Percentiles rank a stretch among this genome's conserved stretches.
These are phyloP conservation scores for Carettochelys insculpta DNA, from an alignment of 2,113 vertebrate genomes.

Conservation along the genomic window DNA sequence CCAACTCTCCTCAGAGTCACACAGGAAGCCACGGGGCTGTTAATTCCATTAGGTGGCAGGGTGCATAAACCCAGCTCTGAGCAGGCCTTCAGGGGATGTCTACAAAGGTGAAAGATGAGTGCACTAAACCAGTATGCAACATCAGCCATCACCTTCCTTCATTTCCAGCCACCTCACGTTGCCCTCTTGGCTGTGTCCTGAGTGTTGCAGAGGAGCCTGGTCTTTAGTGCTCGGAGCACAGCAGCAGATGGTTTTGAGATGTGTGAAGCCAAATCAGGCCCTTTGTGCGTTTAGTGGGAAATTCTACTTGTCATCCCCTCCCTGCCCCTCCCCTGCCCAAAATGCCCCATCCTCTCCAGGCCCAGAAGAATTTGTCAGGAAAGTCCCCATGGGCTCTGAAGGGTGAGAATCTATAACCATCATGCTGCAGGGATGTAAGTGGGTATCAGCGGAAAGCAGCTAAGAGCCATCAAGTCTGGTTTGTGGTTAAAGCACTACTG, in stretches of 20 bases:
- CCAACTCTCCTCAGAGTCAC: neutral
- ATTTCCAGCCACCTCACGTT: rapidly evolving
- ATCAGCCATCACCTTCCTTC: rapidly evolving
- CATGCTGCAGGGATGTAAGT: neutral
- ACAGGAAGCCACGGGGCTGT: neutral
- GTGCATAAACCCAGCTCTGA: neutral
- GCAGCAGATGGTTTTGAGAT: neutral
- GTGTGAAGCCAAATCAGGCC: neutral
- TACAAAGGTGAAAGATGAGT: neutral
- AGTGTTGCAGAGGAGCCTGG: rapidly evolving
- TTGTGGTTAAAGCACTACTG: rapidly evolving
- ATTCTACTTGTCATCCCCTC: neutral
- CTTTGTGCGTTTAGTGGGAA: neutral
- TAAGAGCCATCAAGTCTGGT: neutral
- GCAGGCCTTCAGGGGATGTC: neutral
- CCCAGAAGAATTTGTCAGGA: neutral
- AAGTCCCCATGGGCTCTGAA: neutral
- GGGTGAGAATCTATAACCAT: neutral
- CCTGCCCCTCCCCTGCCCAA: too few species aligned
- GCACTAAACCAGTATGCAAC: rapidly evolving
- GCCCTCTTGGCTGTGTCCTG: rapidly evolving
- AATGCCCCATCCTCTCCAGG: neutral
- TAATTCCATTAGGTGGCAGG: neutral
- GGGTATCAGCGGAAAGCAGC: neutral
- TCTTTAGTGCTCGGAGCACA: neutral